A percentile compares a stretch with the other conserved stretches of the same genome.
Evolutionary conservation across 2,797 vertebrate species (phyloP).

Genomic region (Sebastes wilsoni): DNA sequence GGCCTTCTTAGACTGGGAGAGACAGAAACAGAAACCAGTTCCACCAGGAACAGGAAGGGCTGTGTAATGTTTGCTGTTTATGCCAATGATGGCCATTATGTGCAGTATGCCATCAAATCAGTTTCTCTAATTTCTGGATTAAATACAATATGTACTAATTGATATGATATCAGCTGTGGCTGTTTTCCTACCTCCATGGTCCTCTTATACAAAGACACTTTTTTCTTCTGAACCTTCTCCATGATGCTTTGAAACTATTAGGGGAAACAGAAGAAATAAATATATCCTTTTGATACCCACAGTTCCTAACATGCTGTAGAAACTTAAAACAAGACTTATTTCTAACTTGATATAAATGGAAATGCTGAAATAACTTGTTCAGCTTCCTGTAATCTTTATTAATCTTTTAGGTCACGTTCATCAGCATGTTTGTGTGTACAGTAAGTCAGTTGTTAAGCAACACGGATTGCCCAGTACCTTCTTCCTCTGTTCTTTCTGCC

Average conservation of each 20-base stretch:
- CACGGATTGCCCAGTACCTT: conserved; percentile 82
- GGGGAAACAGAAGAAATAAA: neutral
- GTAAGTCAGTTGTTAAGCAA: neutral
- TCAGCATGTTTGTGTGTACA: neutral
- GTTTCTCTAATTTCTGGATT: neutral
- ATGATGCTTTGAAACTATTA: conserved; percentile 91
- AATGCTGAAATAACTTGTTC: neutral
- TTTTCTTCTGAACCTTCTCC: conserved; percentile 93
- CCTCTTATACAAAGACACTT: conserved; percentile 89
- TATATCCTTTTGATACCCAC: neutral
- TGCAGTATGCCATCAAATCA: neutral
- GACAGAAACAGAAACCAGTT: neutral
- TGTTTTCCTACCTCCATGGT: conserved; percentile 86
- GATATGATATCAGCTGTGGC: neutral
- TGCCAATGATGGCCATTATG: neutral
- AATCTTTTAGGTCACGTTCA: neutral
- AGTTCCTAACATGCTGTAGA: neutral
- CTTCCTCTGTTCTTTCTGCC: conserved; percentile 94
- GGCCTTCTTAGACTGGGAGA: conserved; percentile 87
- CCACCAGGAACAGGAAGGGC: neutral
- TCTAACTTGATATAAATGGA: neutral
- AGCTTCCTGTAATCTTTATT: neutral
- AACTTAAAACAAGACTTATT: neutral
- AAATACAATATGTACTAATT: too few relatives aligned
- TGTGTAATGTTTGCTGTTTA: neutral